A percentile compares a stretch with the other conserved stretches of the same genome.
Conservation (phyloP, 2,797 vertebrate species). For the Caiman crocodilus region DNA sequence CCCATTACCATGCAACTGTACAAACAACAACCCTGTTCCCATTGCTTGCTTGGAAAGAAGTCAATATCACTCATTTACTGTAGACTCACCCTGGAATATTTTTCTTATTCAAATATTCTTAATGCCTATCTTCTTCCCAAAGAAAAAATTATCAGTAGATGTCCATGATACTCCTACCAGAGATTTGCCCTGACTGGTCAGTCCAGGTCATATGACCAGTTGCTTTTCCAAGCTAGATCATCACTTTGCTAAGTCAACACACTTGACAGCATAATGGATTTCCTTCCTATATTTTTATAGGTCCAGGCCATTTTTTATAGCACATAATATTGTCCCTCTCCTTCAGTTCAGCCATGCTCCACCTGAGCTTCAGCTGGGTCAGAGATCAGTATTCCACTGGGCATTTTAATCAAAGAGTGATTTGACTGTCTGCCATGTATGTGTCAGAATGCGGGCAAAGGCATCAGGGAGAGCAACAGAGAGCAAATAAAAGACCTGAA, state of each 20-base stretch:
- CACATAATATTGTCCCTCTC: not conserved
- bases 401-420: not conserved
- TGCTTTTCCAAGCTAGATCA: not conserved
- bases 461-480: not conserved
- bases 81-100: not conserved
- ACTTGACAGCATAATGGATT: not conserved
- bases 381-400: not conserved
- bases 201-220: accelerated
- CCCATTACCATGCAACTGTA: accelerated
- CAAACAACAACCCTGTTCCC: not conserved
- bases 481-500: slow-evolving; percentile 32
- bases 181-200: accelerated
- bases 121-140: accelerated
- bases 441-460: not conserved
- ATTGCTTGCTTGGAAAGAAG: not conserved
- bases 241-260: not conserved
- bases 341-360: not conserved
- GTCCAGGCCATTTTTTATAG: not conserved
- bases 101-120: not conserved
- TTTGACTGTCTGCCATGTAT: not conserved
- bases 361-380: accelerated
- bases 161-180: not conserved
- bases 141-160: not conserved
- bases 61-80: accelerated
- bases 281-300: not conserved